Conservation (phyloP, 30 jellyfish, hydroid and myxozoan genomes). For the Pelagia noctiluca region DNA sequence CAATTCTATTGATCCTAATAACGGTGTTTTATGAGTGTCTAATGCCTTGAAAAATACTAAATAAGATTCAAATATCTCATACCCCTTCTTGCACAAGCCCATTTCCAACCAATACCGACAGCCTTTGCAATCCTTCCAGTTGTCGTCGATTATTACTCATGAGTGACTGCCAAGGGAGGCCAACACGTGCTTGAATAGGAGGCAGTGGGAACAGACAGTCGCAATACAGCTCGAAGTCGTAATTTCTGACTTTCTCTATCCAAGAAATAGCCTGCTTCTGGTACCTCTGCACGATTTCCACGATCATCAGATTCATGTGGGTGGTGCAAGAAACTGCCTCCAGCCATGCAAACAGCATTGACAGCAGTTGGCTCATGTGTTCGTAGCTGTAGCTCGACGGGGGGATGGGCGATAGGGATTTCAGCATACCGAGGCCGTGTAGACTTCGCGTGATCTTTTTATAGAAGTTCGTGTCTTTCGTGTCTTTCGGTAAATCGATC, state of each 20-base stretch:
- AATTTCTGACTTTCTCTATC: conserved; percentile 70
- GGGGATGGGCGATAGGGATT: conserved; percentile 82
- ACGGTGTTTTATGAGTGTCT: not conserved
- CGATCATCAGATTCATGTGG: conserved; percentile 44
- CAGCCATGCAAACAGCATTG: conserved; percentile 89
- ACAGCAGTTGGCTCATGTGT: conserved; percentile 82
- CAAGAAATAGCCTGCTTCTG: conserved; percentile 86
- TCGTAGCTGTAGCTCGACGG: conserved; percentile 84
- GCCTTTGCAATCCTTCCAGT: conserved; percentile 83
- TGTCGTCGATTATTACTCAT: conserved; percentile 83
- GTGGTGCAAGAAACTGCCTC: conserved; percentile 82
- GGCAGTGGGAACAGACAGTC: conserved; percentile 89
- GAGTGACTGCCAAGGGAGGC: conserved; percentile 91
- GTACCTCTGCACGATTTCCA: conserved; percentile 58
- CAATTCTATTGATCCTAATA: too few species aligned
- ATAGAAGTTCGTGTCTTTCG: conserved; percentile 45
- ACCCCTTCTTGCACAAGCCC: conserved; percentile 84
- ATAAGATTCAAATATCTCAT: not conserved
- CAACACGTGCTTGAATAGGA: conserved; percentile 90
- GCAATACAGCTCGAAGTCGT: conserved; percentile 77
- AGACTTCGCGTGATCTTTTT: conserved; percentile 73
- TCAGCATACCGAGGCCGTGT: conserved; percentile 85
- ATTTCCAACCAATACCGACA: conserved; percentile 57
- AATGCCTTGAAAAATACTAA: not conserved
- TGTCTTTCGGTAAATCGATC: conserved; percentile 23